These are phyloP conservation scores for Ecliptopera silaceata DNA, from an alignment of 2,888 invertebrate species.

Conservation along the genomic window DNA sequence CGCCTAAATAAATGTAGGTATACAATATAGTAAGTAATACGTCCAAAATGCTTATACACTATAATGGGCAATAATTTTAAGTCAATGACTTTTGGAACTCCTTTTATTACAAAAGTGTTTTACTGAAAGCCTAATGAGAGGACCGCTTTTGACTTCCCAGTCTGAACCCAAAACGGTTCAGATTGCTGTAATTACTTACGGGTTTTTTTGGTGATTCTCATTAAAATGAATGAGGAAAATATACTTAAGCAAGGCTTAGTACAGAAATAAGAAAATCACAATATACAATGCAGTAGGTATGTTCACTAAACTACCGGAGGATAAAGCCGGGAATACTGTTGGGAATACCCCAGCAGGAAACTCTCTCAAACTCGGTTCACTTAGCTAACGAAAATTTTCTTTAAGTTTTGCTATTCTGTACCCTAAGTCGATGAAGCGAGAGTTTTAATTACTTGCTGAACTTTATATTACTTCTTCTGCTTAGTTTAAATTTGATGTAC, in stretches of 20 bases:
- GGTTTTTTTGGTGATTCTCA: conserved; percentile 41
- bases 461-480: not conserved
- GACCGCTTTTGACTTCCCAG: not conserved
- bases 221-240: conserved; percentile 37
- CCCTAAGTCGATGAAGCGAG: not conserved
- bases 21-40: not conserved
- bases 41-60: too few relatives aligned
- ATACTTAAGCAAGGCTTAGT: conserved; percentile 12
- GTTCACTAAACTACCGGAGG: not conserved
- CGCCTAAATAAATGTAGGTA: too few relatives aligned
- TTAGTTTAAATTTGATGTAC: not conserved
- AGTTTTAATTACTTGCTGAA: not conserved
- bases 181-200: conserved; percentile 39
- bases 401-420: not conserved
- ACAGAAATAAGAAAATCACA: conserved; percentile 9
- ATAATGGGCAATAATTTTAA: too few relatives aligned
- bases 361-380: not conserved
- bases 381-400: not conserved
- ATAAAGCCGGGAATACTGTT: not conserved
- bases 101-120: not conserved
- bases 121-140: not conserved
- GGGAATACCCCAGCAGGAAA: not conserved
- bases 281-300: not conserved
- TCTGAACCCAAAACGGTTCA: not conserved
- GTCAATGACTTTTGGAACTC: too few relatives aligned